A percentile compares a stretch with the other conserved stretches of the same genome.
Evolutionary conservation across 2,888 invertebrate species (phyloP).

Genomic region (Sympetrum striolatum): DNA sequence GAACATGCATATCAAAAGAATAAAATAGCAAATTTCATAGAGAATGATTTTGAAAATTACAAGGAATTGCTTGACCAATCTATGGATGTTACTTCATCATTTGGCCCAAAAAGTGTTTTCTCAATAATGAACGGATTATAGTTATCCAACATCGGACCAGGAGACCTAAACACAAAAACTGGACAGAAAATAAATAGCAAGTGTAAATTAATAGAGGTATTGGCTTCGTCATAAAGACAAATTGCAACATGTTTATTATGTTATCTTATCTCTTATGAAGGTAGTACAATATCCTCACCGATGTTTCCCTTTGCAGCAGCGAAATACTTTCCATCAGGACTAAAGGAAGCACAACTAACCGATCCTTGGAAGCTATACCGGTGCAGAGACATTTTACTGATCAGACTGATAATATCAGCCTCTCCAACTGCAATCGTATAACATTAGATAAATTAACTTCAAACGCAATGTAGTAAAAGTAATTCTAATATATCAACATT

Average conservation of each 20-base stretch:
- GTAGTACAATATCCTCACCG: constrained; percentile 61
- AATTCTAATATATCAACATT: constrained; percentile 44
- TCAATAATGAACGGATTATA: constrained; percentile 89
- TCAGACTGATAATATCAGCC: constrained; percentile 83
- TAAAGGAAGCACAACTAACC: constrained; percentile 83
- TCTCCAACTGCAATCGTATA: constrained; percentile 70
- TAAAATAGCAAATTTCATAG: neutral
- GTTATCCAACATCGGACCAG: constrained; percentile 78
- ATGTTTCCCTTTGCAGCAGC: constrained; percentile 87
- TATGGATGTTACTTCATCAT: constrained; percentile 83
- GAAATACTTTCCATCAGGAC: constrained; percentile 92
- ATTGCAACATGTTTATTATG: neutral
- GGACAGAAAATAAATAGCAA: constrained; percentile 53
- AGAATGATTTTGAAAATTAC: constrained; percentile 54
- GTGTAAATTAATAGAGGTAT: constrained; percentile 4
- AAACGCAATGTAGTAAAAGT: too few species aligned
- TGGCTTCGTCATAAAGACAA: neutral
- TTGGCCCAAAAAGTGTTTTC: constrained; percentile 80
- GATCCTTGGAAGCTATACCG: constrained; percentile 81
- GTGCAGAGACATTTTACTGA: constrained; percentile 83
- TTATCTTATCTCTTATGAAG: neutral
- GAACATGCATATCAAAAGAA: neutral
- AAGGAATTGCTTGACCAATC: constrained; percentile 94
- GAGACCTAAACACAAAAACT: constrained; percentile 87
- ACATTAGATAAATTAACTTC: neutral